Percentiles rank a stretch among this genome's conserved stretches.
These are phyloP conservation scores for Tenebrio molitor DNA, from an alignment of 1,140 invertebrate genomes.

Conservation along the genomic window DNA sequence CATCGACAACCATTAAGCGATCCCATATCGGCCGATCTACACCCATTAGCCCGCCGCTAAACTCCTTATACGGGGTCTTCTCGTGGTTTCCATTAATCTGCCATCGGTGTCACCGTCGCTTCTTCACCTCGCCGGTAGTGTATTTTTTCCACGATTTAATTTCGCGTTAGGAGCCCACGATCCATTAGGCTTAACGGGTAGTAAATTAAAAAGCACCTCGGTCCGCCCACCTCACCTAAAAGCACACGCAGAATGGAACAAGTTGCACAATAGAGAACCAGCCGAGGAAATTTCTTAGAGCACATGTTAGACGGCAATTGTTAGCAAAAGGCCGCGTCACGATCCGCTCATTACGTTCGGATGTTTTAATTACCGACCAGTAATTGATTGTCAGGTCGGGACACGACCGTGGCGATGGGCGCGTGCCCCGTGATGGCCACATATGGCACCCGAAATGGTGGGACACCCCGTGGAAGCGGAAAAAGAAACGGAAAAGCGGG, in stretches of 20 bases:
- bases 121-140: too few relatives aligned
- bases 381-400: constrained; percentile 58
- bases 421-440: constrained; percentile 51
- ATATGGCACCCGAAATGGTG: constrained; percentile 42
- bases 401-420: constrained; percentile 39
- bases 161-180: constrained; percentile 11
- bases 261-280: constrained; percentile 24
- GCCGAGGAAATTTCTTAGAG: constrained; percentile 31
- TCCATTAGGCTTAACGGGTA: constrained; percentile 31
- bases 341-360: constrained; percentile 59
- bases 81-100: too few relatives aligned
- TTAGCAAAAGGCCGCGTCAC: constrained; percentile 60
- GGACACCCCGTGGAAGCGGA: background rate
- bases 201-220: constrained; percentile 27
- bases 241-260: constrained; percentile 30
- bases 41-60: too few relatives aligned
- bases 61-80: too few relatives aligned
- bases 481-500: constrained; percentile 18
- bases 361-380: constrained; percentile 60
- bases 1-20: too few relatives aligned
- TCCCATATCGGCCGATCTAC: too few relatives aligned
- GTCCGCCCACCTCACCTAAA: constrained; percentile 5
- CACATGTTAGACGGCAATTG: constrained; percentile 55
- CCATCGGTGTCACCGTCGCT: too few relatives aligned
- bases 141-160: background rate